Evolutionary conservation across 2,888 invertebrate species (phyloP), one percentile per base, ranked within the genome.

Genomic region (Sinohyriopsis cumingii): DNA sequence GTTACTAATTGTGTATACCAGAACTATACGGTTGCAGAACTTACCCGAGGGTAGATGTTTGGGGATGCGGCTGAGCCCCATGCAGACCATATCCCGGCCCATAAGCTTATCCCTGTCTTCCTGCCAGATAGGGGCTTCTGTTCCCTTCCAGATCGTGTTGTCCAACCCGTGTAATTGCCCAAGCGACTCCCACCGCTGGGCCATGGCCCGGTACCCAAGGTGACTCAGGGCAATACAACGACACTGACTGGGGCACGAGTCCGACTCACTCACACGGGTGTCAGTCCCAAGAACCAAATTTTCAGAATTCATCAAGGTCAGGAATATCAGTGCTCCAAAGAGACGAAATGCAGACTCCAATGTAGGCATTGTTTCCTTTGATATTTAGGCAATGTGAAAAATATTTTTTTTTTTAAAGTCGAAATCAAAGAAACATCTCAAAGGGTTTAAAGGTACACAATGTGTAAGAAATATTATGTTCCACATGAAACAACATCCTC

Each of bases 71-170:
- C 75, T 69, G n/a, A 77, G 55, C 2, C 77, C 77, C 71, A 77
- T 73, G 53, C 77, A 77, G 4, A 77, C 72, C 25, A 77, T 72
- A 65, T 77, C 77, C 22, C 77, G 71, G 2, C 77, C 77, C 45
- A 70, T 65, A 9, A 77, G 61, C 22, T 68, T 67, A 7, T 69
- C 65, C 2, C 68, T 68, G 15, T 73, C 72, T 60, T 71, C 67
- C 62, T 63, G 45, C 73, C 73, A 73, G 2, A 70, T 63, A 0
- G 77, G 77, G 6, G 75, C 60, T 62, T 69, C 75, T 9, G 77
- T 75, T 5, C 71, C 76, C 55, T 64, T 73, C 69, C 69, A 73
- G n/a, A 65, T 55, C 20, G 69, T 69, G 28, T 66, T 65, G 12
- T 67, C 66, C 20, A 59, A 24, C 33, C 71, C 68, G 22, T 71